Evolutionary conservation across 2,113 vertebrate species (phyloP), one percentile per base, ranked within the genome.

Genomic region (Aldabrachelys gigantea): DNA sequence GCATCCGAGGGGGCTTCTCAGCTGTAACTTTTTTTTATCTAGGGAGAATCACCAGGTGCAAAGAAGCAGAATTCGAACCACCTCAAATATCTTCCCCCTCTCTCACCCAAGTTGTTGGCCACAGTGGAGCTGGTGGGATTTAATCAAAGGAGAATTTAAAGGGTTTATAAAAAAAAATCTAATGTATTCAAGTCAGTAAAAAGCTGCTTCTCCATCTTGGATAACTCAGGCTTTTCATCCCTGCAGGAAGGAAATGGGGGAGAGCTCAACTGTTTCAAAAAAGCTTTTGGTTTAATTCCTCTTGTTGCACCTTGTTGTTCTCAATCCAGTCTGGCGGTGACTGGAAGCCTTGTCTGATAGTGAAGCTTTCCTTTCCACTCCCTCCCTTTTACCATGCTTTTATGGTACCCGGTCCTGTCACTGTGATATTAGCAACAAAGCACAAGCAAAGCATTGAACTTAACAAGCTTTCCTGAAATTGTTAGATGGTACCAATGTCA

Each of bases 11-110:
- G 84, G 95, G 98, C 98, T 98, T 98, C 98, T 98, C 98, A 98
- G 98, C 98, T 98, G 98, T 97, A 98, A 98, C 97, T 96, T 97
- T 76, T 88, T 54, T 50, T 41, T 82, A 87, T 89, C 96, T 98
- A 98, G 98, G 96, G 99, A 99, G 99, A 99, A 99, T 99, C 99
- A 99, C 99, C 99, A 99, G 99, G 98, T 99, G 99, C 99, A 99
- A 99, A 99, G 98, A 98, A 98, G 98, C 98, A 98, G 98, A 98
- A 98, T 98, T 98, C 65, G 95, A 97, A 97, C 98, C 98, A 75
- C 38, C 95, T 62, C 89, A 25, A 49, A 89, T 76, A 78, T 85
- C 84, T 94, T 84, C 76, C 14, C 82, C 87, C 59, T 24, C 59
- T 24, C 80, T 52, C 82, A 90, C 81, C 84, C 80, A 21, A 16